Conservation (phyloP, 2,888 invertebrate species). For the Agriopis marginaria region DNA sequence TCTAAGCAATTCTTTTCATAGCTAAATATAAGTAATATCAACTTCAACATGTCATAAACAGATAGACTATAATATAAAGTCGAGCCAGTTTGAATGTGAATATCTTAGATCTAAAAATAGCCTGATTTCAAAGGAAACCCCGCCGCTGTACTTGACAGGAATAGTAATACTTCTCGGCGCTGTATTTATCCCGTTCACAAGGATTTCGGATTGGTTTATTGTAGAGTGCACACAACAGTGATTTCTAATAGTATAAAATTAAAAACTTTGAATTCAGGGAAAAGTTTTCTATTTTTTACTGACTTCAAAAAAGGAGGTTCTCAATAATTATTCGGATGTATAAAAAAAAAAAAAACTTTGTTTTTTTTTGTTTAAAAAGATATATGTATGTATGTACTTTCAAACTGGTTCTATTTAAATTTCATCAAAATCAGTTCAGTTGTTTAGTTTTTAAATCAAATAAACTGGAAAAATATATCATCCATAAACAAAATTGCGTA, state of each 20-base stretch:
- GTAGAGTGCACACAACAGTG: background rate
- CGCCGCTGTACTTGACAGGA: conserved; percentile 30
- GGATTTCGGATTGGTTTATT: conserved; percentile 15
- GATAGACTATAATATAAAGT: background rate
- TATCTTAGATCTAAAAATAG: conserved; percentile 22
- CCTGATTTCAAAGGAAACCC: conserved; percentile 17
- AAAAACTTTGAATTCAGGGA: background rate
- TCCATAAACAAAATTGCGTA: too few relatives aligned
- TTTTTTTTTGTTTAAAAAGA: too few relatives aligned
- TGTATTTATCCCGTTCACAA: conserved; percentile 23
- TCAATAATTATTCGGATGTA: background rate
- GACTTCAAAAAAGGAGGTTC: background rate
- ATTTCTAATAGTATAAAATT: too few relatives aligned
- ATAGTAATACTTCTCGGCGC: conserved; percentile 23
- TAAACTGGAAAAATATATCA: too few relatives aligned
- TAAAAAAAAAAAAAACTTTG: too few relatives aligned
- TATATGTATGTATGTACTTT: too few relatives aligned
- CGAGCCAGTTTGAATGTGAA: conserved; percentile 4
- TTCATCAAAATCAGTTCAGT: too few relatives aligned
- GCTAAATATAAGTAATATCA: conserved; percentile 5
- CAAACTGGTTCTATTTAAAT: too few relatives aligned
- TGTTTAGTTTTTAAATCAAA: too few relatives aligned
- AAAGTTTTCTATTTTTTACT: too few relatives aligned
- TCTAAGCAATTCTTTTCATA: background rate
- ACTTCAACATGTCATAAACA: conserved; percentile 14